Conservation (phyloP, 2,888 invertebrate species). For the Eupithecia subumbrata region DNA sequence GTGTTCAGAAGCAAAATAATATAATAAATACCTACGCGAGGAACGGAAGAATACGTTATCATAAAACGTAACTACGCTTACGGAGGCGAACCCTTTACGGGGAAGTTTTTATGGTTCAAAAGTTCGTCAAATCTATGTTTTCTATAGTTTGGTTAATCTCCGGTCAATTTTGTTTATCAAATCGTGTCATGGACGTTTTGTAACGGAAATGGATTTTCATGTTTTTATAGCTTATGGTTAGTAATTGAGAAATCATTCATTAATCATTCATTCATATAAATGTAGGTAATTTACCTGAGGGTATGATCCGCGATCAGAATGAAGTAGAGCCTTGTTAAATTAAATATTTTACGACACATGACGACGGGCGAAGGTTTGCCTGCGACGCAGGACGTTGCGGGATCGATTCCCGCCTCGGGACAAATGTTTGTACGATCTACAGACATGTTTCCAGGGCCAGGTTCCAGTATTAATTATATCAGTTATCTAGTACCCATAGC, state of each 20-base stretch:
- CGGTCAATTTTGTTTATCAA: neutral
- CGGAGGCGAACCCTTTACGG: constrained; percentile 18
- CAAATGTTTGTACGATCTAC: too few relatives aligned
- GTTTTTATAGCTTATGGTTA: neutral
- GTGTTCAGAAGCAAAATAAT: constrained; percentile 24
- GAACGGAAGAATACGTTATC: constrained; percentile 1
- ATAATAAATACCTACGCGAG: constrained; percentile 20
- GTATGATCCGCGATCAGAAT: too few relatives aligned
- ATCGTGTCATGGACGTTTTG: neutral
- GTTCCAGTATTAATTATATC: too few relatives aligned
- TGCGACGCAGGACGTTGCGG: too few relatives aligned
- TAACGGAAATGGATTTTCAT: neutral
- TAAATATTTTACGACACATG: neutral
- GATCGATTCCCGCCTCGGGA: too few relatives aligned
- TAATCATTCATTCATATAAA: too few relatives aligned
- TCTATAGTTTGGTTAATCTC: neutral
- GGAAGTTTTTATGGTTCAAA: constrained; percentile 11
- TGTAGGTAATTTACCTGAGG: too few relatives aligned
- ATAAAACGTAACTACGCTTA: constrained; percentile 15
- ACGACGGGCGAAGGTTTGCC: too few relatives aligned
- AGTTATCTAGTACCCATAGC: too few relatives aligned
- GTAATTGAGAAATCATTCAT: neutral
- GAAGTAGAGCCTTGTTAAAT: neutral
- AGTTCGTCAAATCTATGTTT: neutral
- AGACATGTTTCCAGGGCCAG: too few relatives aligned